Conservation (phyloP, 2,113 vertebrate genomes). For the Butorides virescens region DNA sequence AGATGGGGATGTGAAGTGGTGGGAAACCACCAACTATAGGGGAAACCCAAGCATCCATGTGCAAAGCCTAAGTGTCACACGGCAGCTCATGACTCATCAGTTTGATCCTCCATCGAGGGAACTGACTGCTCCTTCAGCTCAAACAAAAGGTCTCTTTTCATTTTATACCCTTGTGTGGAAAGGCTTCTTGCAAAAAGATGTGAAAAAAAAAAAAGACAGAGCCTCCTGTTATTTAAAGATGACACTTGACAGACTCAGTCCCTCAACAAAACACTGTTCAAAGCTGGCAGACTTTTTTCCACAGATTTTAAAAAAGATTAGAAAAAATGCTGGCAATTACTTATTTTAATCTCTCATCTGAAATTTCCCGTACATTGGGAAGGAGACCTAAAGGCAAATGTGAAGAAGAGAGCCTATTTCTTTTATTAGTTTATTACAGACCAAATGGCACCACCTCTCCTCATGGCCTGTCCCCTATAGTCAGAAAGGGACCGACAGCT, state of each 20-base stretch:
- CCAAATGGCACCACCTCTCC: neutral
- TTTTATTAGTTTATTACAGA: neutral
- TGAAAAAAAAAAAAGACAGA: neutral
- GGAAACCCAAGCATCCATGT: neutral
- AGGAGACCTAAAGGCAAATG: neutral
- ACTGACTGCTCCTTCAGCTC: neutral
- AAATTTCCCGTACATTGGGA: neutral
- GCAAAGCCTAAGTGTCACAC: neutral
- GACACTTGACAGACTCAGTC: neutral
- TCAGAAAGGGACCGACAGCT: neutral
- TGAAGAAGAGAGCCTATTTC: neutral
- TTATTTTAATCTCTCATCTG: neutral
- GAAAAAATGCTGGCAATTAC: neutral
- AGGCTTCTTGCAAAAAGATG: neutral
- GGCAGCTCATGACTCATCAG: neutral
- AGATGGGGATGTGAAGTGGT: neutral
- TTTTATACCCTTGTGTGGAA: neutral
- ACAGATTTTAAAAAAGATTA: neutral
- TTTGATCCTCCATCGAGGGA: neutral
- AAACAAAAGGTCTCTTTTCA: neutral
- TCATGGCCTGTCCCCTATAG: neutral
- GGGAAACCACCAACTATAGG: neutral
- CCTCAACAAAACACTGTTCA: neutral
- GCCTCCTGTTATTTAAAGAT: neutral
- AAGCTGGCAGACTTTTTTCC: neutral